These are phyloP conservation scores for Caenorhabditis becei DNA, from an alignment of 2,888 invertebrate genomes.

Conservation along the genomic window DNA sequence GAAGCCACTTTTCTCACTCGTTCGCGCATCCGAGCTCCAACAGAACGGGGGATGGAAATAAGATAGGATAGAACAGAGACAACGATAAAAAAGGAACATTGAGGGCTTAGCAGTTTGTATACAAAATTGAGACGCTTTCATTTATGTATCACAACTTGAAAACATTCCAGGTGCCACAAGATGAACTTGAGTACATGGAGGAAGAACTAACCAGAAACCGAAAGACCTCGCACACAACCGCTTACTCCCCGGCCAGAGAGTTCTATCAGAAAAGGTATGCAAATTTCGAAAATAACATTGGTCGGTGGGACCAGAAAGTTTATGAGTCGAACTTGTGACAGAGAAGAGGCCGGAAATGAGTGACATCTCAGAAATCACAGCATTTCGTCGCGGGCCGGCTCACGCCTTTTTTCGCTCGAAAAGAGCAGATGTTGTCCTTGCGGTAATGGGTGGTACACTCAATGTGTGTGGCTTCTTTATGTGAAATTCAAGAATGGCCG, in stretches of 20 bases:
- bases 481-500: slow-evolving; percentile 57
- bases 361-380: slow-evolving; percentile 56
- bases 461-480: slow-evolving; percentile 45
- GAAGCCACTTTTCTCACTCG: slow-evolving; percentile 51
- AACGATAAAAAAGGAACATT: not conserved
- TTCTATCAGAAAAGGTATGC: slow-evolving; percentile 59
- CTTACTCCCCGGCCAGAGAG: slow-evolving; percentile 68
- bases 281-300: slow-evolving; percentile 25
- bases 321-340: slow-evolving; percentile 33
- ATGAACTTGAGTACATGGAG: slow-evolving; percentile 66
- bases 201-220: slow-evolving; percentile 66
- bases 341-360: slow-evolving; percentile 46
- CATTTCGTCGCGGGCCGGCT: slow-evolving; percentile 24
- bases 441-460: slow-evolving; percentile 52
- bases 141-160: not conserved
- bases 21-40: slow-evolving; percentile 9
- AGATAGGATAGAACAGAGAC: not conserved
- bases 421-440: slow-evolving; percentile 19
- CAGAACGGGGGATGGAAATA: not conserved
- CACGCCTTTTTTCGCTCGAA: slow-evolving; percentile 21
- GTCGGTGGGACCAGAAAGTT: slow-evolving; percentile 22
- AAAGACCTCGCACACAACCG: slow-evolving; percentile 74
- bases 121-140: not conserved
- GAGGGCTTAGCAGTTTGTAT: not conserved
- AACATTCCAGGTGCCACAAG: slow-evolving; percentile 66